Evolutionary conservation across 2,797 vertebrate genomes (phyloP).

Genomic region (Lepus oiostolus): DNA sequence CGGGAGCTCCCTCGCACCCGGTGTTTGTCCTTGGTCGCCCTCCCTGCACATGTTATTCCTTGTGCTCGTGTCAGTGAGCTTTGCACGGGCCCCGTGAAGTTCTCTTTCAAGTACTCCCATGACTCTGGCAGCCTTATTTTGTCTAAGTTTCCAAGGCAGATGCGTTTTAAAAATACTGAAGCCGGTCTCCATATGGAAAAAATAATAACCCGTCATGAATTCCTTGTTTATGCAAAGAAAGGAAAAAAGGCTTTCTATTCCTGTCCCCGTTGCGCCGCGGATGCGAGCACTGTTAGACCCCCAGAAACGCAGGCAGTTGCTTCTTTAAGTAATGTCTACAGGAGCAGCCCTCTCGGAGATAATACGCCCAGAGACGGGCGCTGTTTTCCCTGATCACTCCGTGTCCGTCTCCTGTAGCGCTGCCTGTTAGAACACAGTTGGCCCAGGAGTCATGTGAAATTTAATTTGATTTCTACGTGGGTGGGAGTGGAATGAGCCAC

Average conservation of each 20-base stretch:
- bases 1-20: conserved; percentile 51
- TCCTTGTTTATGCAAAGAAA: conserved; percentile 67
- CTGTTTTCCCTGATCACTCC: conserved; percentile 45
- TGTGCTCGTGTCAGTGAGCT: not conserved
- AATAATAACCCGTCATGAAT: conserved; percentile 37
- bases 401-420: not conserved
- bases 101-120: conserved; percentile 65
- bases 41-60: conserved; percentile 6
- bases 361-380: too few relatives aligned
- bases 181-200: conserved; percentile 62
- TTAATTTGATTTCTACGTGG: conserved; percentile 61
- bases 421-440: conserved; percentile 48
- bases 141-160: conserved; percentile 62
- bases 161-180: conserved; percentile 65
- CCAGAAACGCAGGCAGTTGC: not conserved
- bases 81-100: not conserved
- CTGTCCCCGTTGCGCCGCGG: not conserved
- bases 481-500: conserved; percentile 32
- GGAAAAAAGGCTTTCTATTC: conserved; percentile 59
- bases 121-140: conserved; percentile 57
- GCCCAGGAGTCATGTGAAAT: conserved; percentile 71
- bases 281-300: not conserved
- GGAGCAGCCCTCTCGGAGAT: not conserved
- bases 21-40: conserved; percentile 28
- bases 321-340: not conserved